Percentiles rank a stretch among this genome's conserved stretches.
Conservation (phyloP, 2,888 invertebrate genomes). For the Drosophila setosimentum region DNA sequence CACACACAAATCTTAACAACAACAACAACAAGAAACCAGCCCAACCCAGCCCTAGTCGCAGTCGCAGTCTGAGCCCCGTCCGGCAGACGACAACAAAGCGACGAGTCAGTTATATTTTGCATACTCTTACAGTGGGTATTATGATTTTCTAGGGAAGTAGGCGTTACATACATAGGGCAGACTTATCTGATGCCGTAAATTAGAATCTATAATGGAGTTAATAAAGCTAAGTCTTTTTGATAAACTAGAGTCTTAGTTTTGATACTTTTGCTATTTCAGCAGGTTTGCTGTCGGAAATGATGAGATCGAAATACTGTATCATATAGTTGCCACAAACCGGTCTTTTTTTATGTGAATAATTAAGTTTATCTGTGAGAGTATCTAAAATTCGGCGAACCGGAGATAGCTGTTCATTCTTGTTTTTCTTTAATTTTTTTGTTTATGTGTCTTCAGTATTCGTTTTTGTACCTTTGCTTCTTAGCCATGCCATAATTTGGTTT, state of each 20-base stretch:
- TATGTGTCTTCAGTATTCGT: conserved; percentile 16
- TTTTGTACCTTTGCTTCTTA: conserved; percentile 47
- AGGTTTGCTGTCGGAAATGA: not conserved
- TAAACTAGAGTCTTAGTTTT: too few relatives aligned
- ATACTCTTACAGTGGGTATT: conserved; percentile 15
- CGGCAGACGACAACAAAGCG: conserved; percentile 54
- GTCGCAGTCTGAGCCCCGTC: conserved; percentile 25
- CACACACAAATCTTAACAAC: conserved; percentile 8
- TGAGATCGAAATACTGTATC: not conserved
- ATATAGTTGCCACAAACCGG: not conserved
- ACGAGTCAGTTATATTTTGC: conserved; percentile 46
- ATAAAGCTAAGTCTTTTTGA: too few relatives aligned
- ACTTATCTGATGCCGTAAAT: not conserved
- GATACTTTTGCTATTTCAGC: not conserved
- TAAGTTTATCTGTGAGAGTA: conserved; percentile 1
- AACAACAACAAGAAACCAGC: conserved; percentile 24
- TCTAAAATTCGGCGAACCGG: not conserved
- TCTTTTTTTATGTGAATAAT: not conserved
- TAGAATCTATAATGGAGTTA: too few relatives aligned
- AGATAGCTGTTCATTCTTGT: conserved; percentile 12
- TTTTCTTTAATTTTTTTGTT: conserved; percentile 24
- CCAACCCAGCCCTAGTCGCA: conserved; percentile 9
- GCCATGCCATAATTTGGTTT: conserved; percentile 65
- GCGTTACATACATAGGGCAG: too few relatives aligned
- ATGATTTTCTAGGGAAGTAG: not conserved